Evolutionary conservation across 64 coral and sea anemone species (phyloP), one percentile per base, ranked within the genome.

Genomic region (Catalaphyllia jardinei): DNA sequence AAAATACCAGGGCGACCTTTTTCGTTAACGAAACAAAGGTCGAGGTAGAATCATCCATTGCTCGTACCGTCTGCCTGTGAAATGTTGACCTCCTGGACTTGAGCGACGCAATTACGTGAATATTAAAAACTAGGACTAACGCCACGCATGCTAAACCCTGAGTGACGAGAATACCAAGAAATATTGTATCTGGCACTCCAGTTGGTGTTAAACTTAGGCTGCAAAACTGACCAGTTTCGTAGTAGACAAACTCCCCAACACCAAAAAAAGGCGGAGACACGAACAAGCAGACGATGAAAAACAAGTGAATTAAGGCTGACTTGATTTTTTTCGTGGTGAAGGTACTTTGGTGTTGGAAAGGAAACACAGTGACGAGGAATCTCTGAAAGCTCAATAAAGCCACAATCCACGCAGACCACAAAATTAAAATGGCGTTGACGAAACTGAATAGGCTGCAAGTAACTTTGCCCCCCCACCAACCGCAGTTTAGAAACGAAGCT

Each of bases 331-430:
- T 73, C n/a, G 38, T 73, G 30, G 86, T 88, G 24, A 88, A 88
- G 10, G 31, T 57, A 10, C 19, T 18, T 74, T 38, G 86, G 49
- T 88, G 57, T 15, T 76, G 67, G 25, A 88, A 88, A 0, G 86
- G 86, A 24, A 20, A 55, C 3, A 17, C 59, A 0, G 52, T 75
- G 7, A 31, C 67, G 20, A 73, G 22, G 35, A 60, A 74, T 29
- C 86, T 52, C 17, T 60, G 71, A 31, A 73, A 74, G 38, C 69
- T 76, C 33, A 88, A 35, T 24, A 88, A 8, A 3, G 28, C 72
- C 5, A 88, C 86, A 24, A 88, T 88, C 86, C 86, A 88, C 11
- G 72, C 51, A 4, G 86, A 88, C 86, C 86, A 88, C 12, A 88
- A 1, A 13, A 75, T 59, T 3, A 88, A 73, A 52, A 88, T 73